Conservation (phyloP, 2,888 invertebrate species). For the Hymenopus coronatus region DNA sequence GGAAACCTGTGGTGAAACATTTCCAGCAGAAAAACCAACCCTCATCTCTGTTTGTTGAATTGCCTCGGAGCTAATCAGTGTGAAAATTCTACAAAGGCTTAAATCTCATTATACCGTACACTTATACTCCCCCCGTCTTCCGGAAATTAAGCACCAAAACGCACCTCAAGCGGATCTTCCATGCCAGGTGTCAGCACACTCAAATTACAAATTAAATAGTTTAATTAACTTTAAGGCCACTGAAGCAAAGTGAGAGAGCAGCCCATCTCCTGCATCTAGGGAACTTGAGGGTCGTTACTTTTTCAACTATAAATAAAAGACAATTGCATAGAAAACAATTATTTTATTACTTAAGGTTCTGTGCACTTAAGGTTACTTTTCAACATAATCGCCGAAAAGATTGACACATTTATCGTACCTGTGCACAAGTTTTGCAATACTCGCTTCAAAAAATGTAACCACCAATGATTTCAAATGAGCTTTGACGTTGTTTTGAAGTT, state of each 20-base stretch:
- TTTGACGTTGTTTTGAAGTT: too few species aligned
- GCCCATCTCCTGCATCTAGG: too few species aligned
- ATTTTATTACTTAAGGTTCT: too few species aligned
- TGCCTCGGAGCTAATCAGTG: background rate
- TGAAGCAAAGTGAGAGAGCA: background rate
- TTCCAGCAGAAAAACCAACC: background rate
- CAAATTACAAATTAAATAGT: background rate
- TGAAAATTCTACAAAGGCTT: background rate
- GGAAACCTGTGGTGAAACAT: background rate
- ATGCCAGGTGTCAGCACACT: background rate
- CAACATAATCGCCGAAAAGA: too few species aligned
- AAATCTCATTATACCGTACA: background rate
- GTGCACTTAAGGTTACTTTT: too few species aligned
- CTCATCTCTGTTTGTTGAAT: background rate
- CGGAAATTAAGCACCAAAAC: background rate
- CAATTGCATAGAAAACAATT: too few species aligned
- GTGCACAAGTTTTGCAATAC: too few species aligned
- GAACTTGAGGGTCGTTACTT: too few species aligned
- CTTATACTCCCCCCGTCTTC: background rate
- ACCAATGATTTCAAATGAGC: too few species aligned
- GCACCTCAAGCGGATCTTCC: background rate
- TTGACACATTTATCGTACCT: too few species aligned
- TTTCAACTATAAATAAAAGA: too few species aligned
- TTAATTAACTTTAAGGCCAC: background rate
- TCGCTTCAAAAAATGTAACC: too few species aligned